Base-by-base conservation (phyloP, 2,797 vertebrate species). In the Sebastes kiyomatsui region DNA sequence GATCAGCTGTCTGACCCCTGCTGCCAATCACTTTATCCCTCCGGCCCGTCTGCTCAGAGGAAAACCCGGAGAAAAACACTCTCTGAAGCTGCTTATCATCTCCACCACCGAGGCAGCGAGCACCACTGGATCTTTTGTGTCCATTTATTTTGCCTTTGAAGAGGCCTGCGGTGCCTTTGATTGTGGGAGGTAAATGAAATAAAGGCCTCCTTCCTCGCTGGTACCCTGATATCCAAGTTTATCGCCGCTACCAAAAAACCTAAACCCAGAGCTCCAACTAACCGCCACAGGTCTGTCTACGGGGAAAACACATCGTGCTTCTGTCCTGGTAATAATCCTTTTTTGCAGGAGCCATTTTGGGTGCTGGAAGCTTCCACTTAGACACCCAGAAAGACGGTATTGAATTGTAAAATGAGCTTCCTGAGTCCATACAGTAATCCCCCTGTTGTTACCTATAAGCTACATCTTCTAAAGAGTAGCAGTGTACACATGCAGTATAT, bases 21-120 rank as follows among this genome's bases (percentile, higher is more conserved):
- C 92, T 76, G 92, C 70, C 88, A 58, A 30, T 92, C 90, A 90
- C 88, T 91, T 92, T 90, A 93, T 92, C 92, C 92, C 87, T 85
- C 67, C 66, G 28, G 81, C 68, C 86, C 22, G 75, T 81, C 87
- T 75, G 72, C 81, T 80, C 58, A 3, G n/a, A 75, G 67, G 64
- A 70, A 70, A 78, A 77, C 79, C 81, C 73, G 16, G 78, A 62
- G 49, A 54, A 9, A 82, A 88, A 77, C 35, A 32, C 78, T 73
- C 77, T 71, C 84, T 62, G 59, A 75, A 87, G 82, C 77, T 23
- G 55, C 91, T 93, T 93, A 94, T 95, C 90, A 46, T 62, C 80
- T 60, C 85, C 65, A 55, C 79, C 81, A 30, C 85, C 64, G 79
- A 56, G 23, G 56, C 20, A 13, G 56, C 2, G 81, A 28, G 75